Evolutionary conservation across 2,113 vertebrate species (phyloP).

Genomic region (Salvelinus fontinalis): DNA sequence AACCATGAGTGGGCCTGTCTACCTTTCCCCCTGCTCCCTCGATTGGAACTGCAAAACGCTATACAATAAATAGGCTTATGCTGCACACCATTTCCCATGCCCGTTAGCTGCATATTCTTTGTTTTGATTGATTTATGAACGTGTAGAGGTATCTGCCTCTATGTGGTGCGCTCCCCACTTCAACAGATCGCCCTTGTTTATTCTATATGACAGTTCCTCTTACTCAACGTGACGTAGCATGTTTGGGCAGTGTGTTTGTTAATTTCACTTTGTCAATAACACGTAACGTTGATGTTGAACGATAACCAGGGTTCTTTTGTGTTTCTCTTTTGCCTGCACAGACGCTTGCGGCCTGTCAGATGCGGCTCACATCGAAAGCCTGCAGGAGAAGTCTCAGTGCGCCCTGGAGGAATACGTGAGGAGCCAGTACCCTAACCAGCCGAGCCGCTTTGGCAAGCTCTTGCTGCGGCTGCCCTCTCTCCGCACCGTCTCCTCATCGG

Average conservation of each 20-base stretch:
- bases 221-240: conserved; percentile 67
- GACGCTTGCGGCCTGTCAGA: conserved; percentile 98
- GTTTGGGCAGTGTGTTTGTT: conserved; percentile 71
- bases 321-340: conserved; percentile 63
- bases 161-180: conserved; percentile 38
- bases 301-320: conserved; percentile 57
- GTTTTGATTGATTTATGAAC: conserved; percentile 56
- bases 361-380: conserved; percentile 96
- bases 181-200: conserved; percentile 60
- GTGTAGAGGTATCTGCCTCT: conserved; percentile 44
- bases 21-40: conserved; percentile 28
- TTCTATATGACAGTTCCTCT: conserved; percentile 69
- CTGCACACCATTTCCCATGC: conserved; percentile 21
- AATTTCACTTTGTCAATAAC: conserved; percentile 72
- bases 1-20: conserved; percentile 44
- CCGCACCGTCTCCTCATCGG: conserved; percentile 94
- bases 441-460: conserved; percentile 97
- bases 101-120: conserved; percentile 49
- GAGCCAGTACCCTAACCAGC: conserved; percentile 98
- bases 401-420: conserved; percentile 96
- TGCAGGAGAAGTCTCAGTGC: conserved; percentile 97
- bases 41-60: too few species aligned
- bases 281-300: conserved; percentile 67
- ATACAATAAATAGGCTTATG: not conserved
- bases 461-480: conserved; percentile 93